A percentile compares a stretch with the other conserved stretches of the same genome.
These are phyloP conservation scores for Hirudo medicinalis DNA, from an alignment of 1,140 invertebrate genomes.

Conservation along the genomic window DNA sequence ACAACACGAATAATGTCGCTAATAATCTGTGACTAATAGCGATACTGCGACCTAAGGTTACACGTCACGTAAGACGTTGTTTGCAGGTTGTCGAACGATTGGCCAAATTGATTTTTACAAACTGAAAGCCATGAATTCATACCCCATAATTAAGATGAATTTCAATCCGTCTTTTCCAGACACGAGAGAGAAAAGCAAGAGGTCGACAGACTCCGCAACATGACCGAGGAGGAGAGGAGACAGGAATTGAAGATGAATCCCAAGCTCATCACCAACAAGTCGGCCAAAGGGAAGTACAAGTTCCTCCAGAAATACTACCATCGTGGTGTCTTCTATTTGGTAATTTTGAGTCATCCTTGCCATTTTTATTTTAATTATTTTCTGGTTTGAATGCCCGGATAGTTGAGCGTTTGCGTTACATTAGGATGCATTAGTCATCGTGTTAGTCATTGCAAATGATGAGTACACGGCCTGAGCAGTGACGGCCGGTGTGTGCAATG, in stretches of 20 bases:
- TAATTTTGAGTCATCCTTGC: slow-evolving; percentile 79
- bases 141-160: no score
- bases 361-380: slow-evolving; percentile 37
- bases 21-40: background rate
- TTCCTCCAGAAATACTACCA: slow-evolving; percentile 99
- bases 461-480: no score
- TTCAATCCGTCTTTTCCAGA: slow-evolving; percentile 28
- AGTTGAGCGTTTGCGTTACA: no score
- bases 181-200: slow-evolving; percentile 65
- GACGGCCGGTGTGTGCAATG: background rate
- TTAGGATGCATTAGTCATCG: no score
- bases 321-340: slow-evolving; percentile 92
- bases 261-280: slow-evolving; percentile 82
- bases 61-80: no score
- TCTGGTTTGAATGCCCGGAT: background rate
- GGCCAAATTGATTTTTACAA: no score
- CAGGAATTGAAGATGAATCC: slow-evolving; percentile 82
- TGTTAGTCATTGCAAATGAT: no score
- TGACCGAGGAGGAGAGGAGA: slow-evolving; percentile 81
- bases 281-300: slow-evolving; percentile 95
- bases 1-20: background rate
- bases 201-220: slow-evolving; percentile 74
- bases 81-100: no score
- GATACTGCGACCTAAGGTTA: no score
- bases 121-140: no score